Evolutionary conservation across 2,797 vertebrate species (phyloP).

Genomic region (Fistularia tabacaria): DNA sequence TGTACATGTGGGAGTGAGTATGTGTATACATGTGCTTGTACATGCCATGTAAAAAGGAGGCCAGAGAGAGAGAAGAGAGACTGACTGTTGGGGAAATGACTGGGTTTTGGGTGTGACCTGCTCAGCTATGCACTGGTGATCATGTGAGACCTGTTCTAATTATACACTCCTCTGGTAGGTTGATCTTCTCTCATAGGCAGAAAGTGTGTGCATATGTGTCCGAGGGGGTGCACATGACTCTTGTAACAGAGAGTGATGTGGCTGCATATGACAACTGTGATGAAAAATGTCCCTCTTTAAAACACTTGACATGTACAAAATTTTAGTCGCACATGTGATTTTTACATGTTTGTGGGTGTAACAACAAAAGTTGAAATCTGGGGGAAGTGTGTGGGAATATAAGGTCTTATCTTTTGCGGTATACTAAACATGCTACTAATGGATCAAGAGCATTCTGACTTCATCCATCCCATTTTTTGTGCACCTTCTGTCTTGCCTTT

Average conservation of each 20-base stretch:
- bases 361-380: too few species aligned
- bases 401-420: slow-evolving; percentile 2
- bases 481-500: slow-evolving; percentile 14
- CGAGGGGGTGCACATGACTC: slow-evolving; percentile 19
- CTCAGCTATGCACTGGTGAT: slow-evolving; percentile 72
- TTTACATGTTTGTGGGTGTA: neutral
- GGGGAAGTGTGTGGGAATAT: neutral
- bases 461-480: slow-evolving; percentile 25
- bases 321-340: neutral
- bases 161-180: slow-evolving; percentile 74
- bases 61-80: slow-evolving; percentile 43
- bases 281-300: slow-evolving; percentile 8
- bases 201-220: slow-evolving; percentile 48
- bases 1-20: slow-evolving; percentile 9
- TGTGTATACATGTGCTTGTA: slow-evolving; percentile 10
- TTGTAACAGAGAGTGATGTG: slow-evolving; percentile 7
- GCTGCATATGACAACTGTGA: slow-evolving; percentile 32
- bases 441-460: slow-evolving; percentile 31
- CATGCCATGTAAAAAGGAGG: slow-evolving; percentile 40
- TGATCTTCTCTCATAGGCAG: slow-evolving; percentile 66
- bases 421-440: slow-evolving; percentile 3
- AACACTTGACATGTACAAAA: neutral
- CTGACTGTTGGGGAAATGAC: slow-evolving; percentile 59
- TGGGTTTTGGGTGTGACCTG: slow-evolving; percentile 71
- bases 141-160: slow-evolving; percentile 82